Evolutionary conservation across 2,888 invertebrate species (phyloP).

Genomic region (Philereme vetulata): DNA sequence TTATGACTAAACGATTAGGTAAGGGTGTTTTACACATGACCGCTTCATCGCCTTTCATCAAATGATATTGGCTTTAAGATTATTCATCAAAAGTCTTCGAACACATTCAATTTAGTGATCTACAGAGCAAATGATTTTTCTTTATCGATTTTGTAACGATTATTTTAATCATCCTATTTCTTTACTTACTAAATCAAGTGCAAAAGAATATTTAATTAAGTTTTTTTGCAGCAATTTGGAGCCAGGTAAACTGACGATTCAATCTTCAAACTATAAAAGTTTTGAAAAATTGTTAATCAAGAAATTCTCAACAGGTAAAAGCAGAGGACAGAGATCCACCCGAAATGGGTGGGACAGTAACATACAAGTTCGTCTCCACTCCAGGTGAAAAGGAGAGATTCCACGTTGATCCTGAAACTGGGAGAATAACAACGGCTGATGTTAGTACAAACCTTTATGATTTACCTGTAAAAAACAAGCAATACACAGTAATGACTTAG

Average conservation of each 20-base stretch:
- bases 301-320: slow-evolving; percentile 77
- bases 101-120: slow-evolving; percentile 5
- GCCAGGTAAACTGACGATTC: neutral
- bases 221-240: slow-evolving; percentile 2
- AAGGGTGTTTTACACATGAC: slow-evolving; percentile 12
- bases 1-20: slow-evolving; percentile 8
- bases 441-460: slow-evolving; percentile 64
- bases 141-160: too few species aligned
- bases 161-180: too few species aligned
- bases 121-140: too few species aligned
- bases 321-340: slow-evolving; percentile 90
- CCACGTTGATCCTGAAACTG: slow-evolving; percentile 89
- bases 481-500: neutral
- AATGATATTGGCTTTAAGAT: slow-evolving; percentile 7
- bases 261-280: neutral
- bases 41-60: slow-evolving; percentile 6
- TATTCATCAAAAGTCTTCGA: slow-evolving; percentile 4
- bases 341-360: slow-evolving; percentile 90
- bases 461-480: neutral
- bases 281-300: neutral
- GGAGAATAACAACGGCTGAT: slow-evolving; percentile 89
- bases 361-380: slow-evolving; percentile 91
- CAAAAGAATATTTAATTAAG: neutral
- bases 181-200: too few species aligned
- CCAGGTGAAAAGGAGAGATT: slow-evolving; percentile 90